Evolutionary conservation across 2,113 vertebrate species (phyloP).

Genomic region (Xenus cinereus): DNA sequence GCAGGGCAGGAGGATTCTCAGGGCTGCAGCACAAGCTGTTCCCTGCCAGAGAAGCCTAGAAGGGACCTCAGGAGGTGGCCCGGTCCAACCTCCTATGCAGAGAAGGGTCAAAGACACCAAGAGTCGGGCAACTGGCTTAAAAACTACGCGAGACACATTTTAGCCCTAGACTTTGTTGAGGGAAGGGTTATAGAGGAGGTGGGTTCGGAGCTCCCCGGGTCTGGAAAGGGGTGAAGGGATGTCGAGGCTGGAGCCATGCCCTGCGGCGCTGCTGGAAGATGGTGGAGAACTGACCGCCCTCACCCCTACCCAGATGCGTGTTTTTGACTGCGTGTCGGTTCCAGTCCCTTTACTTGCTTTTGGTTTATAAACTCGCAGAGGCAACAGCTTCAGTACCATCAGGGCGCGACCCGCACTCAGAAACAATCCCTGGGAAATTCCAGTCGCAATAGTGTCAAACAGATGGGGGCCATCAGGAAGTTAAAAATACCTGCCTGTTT

Average conservation of each 20-base stretch:
- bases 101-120: too few relatives aligned
- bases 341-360: not conserved
- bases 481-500: not conserved
- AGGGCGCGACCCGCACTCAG: not conserved
- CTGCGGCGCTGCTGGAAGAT: not conserved
- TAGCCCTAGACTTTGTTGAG: not conserved
- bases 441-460: not conserved
- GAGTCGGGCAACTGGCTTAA: not conserved
- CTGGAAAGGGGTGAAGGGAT: not conserved
- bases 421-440: not conserved
- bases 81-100: not conserved
- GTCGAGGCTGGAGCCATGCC: accelerated
- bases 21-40: not conserved
- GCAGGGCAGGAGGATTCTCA: not conserved
- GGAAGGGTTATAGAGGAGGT: not conserved
- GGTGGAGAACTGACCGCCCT: not conserved
- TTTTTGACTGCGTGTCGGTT: not conserved
- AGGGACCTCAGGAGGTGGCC: accelerated
- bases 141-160: accelerated
- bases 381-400: not conserved
- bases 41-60: not conserved
- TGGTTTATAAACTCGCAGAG: not conserved
- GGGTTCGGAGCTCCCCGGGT: not conserved
- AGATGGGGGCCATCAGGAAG: not conserved
- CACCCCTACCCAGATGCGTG: not conserved